phyloP scores from a whole-genome alignment of 2,888 invertebrate species.

The Callimorpha dominula region DNA sequence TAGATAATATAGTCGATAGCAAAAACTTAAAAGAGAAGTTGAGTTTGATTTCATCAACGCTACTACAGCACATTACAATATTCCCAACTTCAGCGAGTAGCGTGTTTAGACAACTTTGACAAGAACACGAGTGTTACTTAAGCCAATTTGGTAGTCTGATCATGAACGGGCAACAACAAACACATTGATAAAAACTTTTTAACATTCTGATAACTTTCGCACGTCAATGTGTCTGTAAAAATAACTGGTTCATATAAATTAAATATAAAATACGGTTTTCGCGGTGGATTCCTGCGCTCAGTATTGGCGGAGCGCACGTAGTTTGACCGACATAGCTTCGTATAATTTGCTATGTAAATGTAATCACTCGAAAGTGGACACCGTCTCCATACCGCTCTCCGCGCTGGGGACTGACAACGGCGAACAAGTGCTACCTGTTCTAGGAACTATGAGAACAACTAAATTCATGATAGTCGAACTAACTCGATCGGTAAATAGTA shows the following conservation, averaged over 20 bases:
- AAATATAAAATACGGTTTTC: background rate
- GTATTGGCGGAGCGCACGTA: constrained; percentile 2
- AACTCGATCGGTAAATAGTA: background rate
- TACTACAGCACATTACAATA: background rate
- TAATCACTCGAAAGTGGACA: constrained; percentile 44
- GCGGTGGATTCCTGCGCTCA: constrained; percentile 2
- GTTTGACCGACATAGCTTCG: constrained; percentile 33
- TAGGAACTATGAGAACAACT: background rate
- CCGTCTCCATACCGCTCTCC: constrained; percentile 19
- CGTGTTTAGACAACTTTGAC: background rate
- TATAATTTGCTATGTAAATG: constrained; percentile 48
- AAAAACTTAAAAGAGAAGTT: background rate
- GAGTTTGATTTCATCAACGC: background rate
- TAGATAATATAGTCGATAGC: background rate
- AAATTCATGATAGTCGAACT: background rate
- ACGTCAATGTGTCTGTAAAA: constrained; percentile 1
- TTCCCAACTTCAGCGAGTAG: background rate
- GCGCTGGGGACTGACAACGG: background rate
- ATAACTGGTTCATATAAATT: constrained; percentile 2
- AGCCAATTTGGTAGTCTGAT: background rate
- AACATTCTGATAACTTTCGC: constrained; percentile 3
- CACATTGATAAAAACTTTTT: background rate
- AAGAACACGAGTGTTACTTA: background rate
- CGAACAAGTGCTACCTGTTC: background rate
- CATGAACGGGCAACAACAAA: background rate